Evolutionary conservation across 1,140 invertebrate species (phyloP).

Genomic region (Zophobas atratus): DNA sequence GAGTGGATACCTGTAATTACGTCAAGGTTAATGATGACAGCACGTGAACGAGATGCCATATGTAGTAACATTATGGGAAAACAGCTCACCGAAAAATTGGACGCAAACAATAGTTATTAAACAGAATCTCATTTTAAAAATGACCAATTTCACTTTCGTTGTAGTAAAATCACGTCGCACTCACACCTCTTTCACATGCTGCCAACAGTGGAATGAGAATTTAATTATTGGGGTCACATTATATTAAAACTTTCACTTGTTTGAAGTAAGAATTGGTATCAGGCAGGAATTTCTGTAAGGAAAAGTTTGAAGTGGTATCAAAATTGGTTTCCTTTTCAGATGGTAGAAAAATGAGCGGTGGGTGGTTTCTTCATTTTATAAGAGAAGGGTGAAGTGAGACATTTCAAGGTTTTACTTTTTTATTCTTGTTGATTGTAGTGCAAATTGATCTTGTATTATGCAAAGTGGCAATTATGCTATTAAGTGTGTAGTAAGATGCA

Average conservation of each 20-base stretch:
- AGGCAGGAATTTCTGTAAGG: neutral
- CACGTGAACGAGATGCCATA: neutral
- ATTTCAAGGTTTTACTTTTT: conserved; percentile 30
- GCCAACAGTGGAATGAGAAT: conserved; percentile 10
- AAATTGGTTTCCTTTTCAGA: conserved; percentile 9
- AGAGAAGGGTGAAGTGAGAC: conserved; percentile 28
- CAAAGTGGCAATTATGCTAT: conserved; percentile 1
- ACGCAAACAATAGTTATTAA: conserved; percentile 4
- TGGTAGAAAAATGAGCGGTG: conserved; percentile 17
- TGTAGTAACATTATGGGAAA: neutral
- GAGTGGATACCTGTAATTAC: conserved; percentile 47
- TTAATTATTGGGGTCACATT: conserved; percentile 16
- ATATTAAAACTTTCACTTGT: conserved; percentile 37
- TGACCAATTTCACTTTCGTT: too few relatives aligned
- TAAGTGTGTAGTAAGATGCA: neutral
- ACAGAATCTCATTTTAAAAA: conserved; percentile 18
- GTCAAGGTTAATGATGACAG: conserved; percentile 8
- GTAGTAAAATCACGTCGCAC: neutral
- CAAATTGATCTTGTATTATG: neutral
- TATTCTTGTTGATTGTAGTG: conserved; percentile 4
- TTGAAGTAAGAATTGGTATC: conserved; percentile 8
- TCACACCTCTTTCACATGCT: conserved; percentile 26
- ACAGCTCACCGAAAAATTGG: conserved; percentile 37
- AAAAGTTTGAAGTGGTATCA: neutral
- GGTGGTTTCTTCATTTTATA: conserved; percentile 39